phyloP scores from a whole-genome alignment of 2,888 invertebrate genomes.

The Quadriops clusia region DNA sequence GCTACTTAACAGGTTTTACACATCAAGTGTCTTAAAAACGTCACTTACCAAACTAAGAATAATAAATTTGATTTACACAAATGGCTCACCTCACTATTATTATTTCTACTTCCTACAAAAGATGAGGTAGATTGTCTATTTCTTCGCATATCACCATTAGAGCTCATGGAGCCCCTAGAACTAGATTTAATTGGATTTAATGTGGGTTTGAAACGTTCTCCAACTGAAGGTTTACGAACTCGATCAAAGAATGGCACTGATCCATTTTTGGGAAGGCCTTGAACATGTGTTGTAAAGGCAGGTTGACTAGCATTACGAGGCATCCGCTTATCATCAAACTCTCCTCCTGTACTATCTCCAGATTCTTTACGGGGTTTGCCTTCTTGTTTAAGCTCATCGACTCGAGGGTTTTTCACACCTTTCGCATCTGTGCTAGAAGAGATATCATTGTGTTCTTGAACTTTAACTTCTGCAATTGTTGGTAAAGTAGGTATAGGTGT shows the following conservation, averaged over 20 bases:
- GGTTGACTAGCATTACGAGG: constrained; percentile 81
- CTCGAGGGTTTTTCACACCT: constrained; percentile 31
- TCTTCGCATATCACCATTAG: constrained; percentile 62
- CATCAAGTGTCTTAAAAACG: no score
- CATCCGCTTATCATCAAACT: constrained; percentile 28
- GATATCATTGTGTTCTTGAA: constrained; percentile 48
- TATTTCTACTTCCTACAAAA: constrained; percentile 45
- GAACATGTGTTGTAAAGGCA: constrained; percentile 63
- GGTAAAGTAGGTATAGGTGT: constrained; percentile 75
- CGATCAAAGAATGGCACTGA: constrained; percentile 84
- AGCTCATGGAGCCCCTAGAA: constrained; percentile 62
- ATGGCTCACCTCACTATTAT: constrained; percentile 47
- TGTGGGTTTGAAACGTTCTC: constrained; percentile 75
- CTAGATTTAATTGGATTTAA: constrained; percentile 69
- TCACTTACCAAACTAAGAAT: no score
- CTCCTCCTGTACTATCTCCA: constrained; percentile 18
- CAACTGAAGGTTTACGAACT: constrained; percentile 70
- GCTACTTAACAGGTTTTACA: no score
- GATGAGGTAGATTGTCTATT: constrained; percentile 46
- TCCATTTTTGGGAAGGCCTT: constrained; percentile 73
- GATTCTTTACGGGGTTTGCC: constrained; percentile 25
- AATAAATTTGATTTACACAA: no score
- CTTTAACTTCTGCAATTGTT: constrained; percentile 77
- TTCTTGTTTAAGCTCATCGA: constrained; percentile 35
- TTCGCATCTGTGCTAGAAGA: constrained; percentile 41